A percentile compares a stretch with the other conserved stretches of the same genome.
Evolutionary conservation across 2,888 invertebrate species (phyloP).

Genomic region (Enchytraeus crypticus): DNA sequence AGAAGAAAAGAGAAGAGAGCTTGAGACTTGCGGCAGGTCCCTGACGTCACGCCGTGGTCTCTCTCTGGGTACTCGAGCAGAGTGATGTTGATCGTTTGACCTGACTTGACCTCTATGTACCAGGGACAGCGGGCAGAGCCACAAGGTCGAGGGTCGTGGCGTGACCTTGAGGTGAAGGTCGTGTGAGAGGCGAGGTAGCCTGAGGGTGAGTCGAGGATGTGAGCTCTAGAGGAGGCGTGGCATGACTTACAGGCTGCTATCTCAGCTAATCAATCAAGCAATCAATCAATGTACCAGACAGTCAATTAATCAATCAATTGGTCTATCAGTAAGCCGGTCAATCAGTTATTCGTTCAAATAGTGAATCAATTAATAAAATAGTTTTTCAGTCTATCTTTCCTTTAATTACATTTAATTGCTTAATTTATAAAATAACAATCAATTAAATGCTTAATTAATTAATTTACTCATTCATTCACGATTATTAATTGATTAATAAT

Average conservation of each 20-base stretch:
- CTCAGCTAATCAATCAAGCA: not conserved
- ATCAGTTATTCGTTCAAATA: too few species aligned
- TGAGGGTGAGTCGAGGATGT: not conserved
- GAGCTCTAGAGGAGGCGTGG: not conserved
- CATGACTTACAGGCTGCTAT: not conserved
- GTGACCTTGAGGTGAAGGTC: not conserved
- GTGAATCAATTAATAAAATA: too few species aligned
- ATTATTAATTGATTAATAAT: too few species aligned
- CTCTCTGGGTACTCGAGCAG: conserved; percentile 15
- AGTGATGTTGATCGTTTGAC: conserved; percentile 19
- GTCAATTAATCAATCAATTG: too few species aligned
- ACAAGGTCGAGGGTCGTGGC: not conserved
- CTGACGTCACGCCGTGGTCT: not conserved
- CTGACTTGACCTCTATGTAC: conserved; percentile 14
- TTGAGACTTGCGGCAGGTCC: too few species aligned
- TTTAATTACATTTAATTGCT: too few species aligned
- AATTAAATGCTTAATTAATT: too few species aligned
- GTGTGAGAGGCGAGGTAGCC: not conserved
- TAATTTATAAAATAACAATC: too few species aligned
- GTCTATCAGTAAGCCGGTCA: too few species aligned
- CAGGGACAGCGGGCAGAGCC: conserved; percentile 4
- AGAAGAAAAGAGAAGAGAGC: not conserved
- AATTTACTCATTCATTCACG: too few species aligned
- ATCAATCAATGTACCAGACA: not conserved
- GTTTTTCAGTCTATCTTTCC: too few species aligned